A percentile compares a stretch with the other conserved stretches of the same genome.
Evolutionary conservation across 2,113 vertebrate species (phyloP).

Genomic region (Lanius collurio): DNA sequence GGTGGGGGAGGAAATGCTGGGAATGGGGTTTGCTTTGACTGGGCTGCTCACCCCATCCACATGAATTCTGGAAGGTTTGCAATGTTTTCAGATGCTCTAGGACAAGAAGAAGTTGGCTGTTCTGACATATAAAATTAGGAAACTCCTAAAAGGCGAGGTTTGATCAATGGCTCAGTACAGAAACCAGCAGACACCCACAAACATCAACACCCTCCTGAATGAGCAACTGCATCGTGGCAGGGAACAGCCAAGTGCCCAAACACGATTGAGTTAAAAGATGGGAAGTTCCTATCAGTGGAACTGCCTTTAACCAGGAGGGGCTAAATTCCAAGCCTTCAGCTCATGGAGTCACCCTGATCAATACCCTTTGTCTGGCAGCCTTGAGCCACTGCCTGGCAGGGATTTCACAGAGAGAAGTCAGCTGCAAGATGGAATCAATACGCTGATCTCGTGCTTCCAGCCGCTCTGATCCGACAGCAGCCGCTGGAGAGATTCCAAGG

Average conservation of each 20-base stretch:
- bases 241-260: neutral
- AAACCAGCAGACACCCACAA: neutral
- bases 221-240: neutral
- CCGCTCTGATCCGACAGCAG: neutral
- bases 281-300: neutral
- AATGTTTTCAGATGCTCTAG: rapidly evolving
- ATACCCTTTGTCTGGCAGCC: slow-evolving; percentile 6
- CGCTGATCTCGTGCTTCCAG: neutral
- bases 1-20: neutral
- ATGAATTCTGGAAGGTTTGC: neutral
- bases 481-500: neutral
- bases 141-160: neutral
- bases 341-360: neutral
- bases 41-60: neutral
- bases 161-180: neutral
- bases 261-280: rapidly evolving
- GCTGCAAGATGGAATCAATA: neutral
- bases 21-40: neutral
- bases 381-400: neutral
- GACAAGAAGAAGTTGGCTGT: neutral
- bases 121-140: rapidly evolving
- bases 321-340: neutral
- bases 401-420: neutral
- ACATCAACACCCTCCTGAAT: neutral
- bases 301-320: neutral